A percentile compares a stretch with the other conserved stretches of the same genome.
Conservation (phyloP, 2,113 vertebrate genomes). For the Ceyx cyanopectus region DNA sequence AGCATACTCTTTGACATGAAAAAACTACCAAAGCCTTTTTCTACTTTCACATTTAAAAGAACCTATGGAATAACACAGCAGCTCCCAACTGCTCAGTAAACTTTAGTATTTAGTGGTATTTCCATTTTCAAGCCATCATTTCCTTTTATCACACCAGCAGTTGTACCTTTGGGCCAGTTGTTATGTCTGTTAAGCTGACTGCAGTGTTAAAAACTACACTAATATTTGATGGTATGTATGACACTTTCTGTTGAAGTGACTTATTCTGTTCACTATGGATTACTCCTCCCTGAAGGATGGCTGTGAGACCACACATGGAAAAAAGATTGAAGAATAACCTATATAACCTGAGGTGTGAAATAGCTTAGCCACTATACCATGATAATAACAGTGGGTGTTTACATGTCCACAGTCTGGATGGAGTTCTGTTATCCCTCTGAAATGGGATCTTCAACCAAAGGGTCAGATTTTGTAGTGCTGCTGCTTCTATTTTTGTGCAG, state of each 20-base stretch:
- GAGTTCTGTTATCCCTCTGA: neutral
- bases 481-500: neutral
- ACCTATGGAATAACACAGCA: neutral
- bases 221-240: neutral
- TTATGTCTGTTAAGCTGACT: accelerated
- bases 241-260: neutral
- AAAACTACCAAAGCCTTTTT: neutral
- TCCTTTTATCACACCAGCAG: neutral
- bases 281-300: neutral
- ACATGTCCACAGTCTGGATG: accelerated
- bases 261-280: too few species aligned
- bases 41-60: neutral
- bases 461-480: neutral
- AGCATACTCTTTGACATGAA: neutral
- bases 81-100: neutral
- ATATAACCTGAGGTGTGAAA: neutral
- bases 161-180: neutral
- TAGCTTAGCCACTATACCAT: neutral
- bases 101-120: neutral
- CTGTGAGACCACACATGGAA: neutral
- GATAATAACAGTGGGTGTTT: neutral
- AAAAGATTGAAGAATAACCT: neutral
- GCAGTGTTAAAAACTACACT: neutral
- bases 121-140: neutral
- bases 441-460: neutral